These are phyloP conservation scores for Platycnemis pennipes DNA, from an alignment of 2,888 invertebrate species.

Conservation along the genomic window DNA sequence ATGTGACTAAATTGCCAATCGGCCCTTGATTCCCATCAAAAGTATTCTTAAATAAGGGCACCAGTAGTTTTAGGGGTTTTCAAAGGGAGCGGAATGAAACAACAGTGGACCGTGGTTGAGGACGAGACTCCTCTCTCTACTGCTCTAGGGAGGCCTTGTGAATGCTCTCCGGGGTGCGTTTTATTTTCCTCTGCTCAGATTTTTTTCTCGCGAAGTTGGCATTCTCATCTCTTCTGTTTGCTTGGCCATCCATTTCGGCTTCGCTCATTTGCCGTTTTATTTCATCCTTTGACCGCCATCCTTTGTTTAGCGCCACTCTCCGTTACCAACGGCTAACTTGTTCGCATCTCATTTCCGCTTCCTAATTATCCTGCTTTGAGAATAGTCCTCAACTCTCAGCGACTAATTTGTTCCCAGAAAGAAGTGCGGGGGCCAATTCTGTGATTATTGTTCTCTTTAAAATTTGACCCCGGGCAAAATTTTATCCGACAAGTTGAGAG, in stretches of 20 bases:
- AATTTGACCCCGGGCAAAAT: background rate
- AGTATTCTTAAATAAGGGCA: background rate
- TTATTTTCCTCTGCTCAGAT: background rate
- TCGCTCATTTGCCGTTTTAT: conserved; percentile 1
- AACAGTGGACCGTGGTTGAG: background rate
- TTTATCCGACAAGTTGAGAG: background rate
- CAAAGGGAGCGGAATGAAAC: background rate
- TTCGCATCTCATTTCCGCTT: background rate
- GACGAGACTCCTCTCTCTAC: background rate
- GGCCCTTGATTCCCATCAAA: background rate
- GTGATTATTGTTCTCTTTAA: background rate
- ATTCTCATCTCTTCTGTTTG: background rate
- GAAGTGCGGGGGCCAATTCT: background rate
- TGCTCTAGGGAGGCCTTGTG: background rate
- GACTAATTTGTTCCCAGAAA: background rate
- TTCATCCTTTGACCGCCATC: background rate
- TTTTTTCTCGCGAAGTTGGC: background rate
- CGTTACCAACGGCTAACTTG: conserved; percentile 22
- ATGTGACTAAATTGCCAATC: background rate
- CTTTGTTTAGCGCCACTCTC: background rate
- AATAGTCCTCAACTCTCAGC: background rate
- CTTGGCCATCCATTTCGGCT: background rate
- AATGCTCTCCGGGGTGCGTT: background rate
- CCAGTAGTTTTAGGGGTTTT: background rate
- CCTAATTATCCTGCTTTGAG: background rate